Evolutionary conservation across 2,113 vertebrate genomes (phyloP).

Genomic region (Stomatorhinus ivindoensis): DNA sequence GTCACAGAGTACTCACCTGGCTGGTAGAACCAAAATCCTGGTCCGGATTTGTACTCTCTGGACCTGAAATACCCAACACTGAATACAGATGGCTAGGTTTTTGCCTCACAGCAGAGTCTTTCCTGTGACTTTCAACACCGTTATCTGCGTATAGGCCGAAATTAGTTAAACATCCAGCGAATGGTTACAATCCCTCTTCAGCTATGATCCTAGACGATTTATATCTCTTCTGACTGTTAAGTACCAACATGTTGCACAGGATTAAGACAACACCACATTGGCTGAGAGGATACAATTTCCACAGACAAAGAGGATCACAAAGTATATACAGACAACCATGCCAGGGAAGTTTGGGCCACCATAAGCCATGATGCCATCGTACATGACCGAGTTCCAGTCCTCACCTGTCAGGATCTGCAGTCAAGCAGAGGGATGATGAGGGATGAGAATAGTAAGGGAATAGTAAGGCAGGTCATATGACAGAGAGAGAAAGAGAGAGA

Average conservation of each 20-base stretch:
- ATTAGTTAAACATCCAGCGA: not conserved
- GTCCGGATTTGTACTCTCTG: too few relatives aligned
- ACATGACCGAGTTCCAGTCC: constrained; percentile 95
- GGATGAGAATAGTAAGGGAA: not conserved
- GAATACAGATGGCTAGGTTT: not conserved
- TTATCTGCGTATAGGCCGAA: not conserved
- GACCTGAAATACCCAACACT: not conserved
- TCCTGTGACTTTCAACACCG: not conserved
- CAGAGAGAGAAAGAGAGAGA: not conserved
- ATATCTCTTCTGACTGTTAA: not conserved
- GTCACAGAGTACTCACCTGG: too few relatives aligned
- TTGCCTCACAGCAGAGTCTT: not conserved
- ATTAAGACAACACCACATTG: not conserved
- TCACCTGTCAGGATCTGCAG: constrained; percentile 83
- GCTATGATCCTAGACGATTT: not conserved
- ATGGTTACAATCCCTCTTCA: not conserved
- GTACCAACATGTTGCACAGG: not conserved
- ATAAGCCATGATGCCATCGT: constrained; percentile 90
- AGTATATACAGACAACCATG: constrained; percentile 88
- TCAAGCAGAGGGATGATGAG: not conserved
- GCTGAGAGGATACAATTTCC: constrained; percentile 81
- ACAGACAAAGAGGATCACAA: constrained; percentile 91
- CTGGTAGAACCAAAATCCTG: too few relatives aligned
- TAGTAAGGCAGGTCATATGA: not conserved
- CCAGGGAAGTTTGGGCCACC: constrained; percentile 83